A percentile compares a stretch with the other conserved stretches of the same genome.
Conservation (phyloP, 2,888 invertebrate species). For the Cerceris ruficornis region DNA sequence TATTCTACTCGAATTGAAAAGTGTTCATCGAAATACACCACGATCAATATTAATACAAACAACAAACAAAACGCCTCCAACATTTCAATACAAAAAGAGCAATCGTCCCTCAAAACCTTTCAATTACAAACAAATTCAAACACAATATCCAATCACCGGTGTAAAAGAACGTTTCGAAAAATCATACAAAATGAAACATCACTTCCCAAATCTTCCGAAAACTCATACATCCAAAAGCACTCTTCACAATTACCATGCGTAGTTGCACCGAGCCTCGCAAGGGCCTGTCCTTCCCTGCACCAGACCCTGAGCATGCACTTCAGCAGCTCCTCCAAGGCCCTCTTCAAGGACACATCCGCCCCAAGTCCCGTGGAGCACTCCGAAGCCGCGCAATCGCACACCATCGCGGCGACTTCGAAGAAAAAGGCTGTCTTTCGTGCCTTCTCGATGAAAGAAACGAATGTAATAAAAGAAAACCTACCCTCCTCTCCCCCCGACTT, state of each 20-base stretch:
- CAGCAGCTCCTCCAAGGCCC: constrained; percentile 89
- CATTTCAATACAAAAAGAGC: too few relatives aligned
- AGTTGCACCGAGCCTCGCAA: constrained; percentile 85
- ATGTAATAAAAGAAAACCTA: background rate
- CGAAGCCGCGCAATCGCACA: constrained; percentile 78
- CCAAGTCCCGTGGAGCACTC: constrained; percentile 74
- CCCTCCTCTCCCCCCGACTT: background rate
- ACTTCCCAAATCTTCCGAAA: too few relatives aligned
- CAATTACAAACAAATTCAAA: background rate
- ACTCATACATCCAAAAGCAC: background rate
- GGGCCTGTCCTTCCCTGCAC: constrained; percentile 90
- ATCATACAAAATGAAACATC: background rate
- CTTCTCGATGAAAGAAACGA: background rate
- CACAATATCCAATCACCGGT: background rate
- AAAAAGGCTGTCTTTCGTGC: background rate
- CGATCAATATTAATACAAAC: too few relatives aligned
- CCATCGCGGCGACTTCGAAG: constrained; percentile 68
- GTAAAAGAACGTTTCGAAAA: background rate
- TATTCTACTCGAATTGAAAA: too few relatives aligned
- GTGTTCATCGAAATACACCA: too few relatives aligned
- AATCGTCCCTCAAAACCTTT: background rate
- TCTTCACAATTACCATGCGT: constrained; percentile 69
- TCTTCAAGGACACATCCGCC: constrained; percentile 83
- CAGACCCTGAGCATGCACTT: constrained; percentile 92
- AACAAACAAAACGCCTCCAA: too few relatives aligned